Base-by-base conservation (phyloP, 2,797 vertebrate species). In the Xerus rutilus region DNA sequence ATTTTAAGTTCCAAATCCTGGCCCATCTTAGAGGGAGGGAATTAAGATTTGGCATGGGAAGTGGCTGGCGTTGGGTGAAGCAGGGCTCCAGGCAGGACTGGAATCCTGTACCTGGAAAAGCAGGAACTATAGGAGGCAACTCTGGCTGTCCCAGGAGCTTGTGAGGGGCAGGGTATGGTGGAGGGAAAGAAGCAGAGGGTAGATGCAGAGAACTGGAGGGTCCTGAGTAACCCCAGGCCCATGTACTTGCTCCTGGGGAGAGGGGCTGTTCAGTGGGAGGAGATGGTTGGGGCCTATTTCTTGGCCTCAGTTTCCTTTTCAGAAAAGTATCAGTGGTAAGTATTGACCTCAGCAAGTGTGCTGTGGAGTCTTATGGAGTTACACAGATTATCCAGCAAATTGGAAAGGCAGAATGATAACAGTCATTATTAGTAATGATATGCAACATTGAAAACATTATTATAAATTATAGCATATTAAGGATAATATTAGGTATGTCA, bases 341-440 rank as follows among this genome's bases (percentile, higher is more conserved):
- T 76, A 73, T 30, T 0, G 0, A 85, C 79, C 74, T 82, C 1
- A 54, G 57, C 78, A 73, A 90, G 62, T 62, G 64, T 0, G 2
- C 70, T 59, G 49, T 69, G 77, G 39, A 70, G 59, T 11, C 14
- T 3, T n/a, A 21, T 25, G 81, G 25, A 69, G 39, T 73, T 87
- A 70, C 28, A 39, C 7, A 85, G 86, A 64, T 74, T 15, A 77
- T 57, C 74, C 10, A 32, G 43, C 11, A 0, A 47, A 64, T 23
- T 65, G 35, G 69, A 84, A 95, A 89, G 89, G 73, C 73, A 90
- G 86, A 57, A 0, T 52, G 84, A 69, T 83, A 70, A 76, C 1
- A 78, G 77, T 72, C 57, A 78, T 96, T 90, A 87, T 91, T 94
- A 97, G 83, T 87, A 96, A 94, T 96, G 81, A 85, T 86, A 94